Evolutionary conservation across 2,113 vertebrate genomes (phyloP).

Genomic region (Eulemur macaco): DNA sequence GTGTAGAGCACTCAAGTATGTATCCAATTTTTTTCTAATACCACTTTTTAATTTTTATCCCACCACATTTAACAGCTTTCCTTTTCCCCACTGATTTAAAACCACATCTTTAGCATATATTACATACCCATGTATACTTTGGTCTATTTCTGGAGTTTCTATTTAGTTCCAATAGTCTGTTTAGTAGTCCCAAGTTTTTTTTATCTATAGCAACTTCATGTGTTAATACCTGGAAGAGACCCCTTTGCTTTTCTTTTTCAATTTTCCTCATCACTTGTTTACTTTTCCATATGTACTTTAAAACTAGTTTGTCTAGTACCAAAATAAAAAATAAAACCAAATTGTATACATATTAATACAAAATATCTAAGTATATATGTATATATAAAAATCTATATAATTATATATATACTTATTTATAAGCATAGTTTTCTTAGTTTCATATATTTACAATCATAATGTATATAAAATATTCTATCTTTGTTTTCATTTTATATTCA

Average conservation of each 20-base stretch:
- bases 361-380: too few species aligned
- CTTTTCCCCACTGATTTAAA: not conserved
- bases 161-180: not conserved
- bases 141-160: not conserved
- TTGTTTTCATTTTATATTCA: not conserved
- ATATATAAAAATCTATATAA: not conserved
- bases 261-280: not conserved
- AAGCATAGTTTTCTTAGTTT: not conserved
- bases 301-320: not conserved
- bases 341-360: not conserved
- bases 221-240: not conserved
- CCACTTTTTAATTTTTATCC: not conserved
- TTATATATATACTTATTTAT: not conserved
- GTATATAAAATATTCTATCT: not conserved
- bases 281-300: not conserved
- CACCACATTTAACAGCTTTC: not conserved
- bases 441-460: not conserved
- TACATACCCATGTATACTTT: not conserved
- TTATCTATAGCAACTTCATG: not conserved
- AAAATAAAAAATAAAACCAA: constrained; percentile 1
- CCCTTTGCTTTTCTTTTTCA: not conserved
- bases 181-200: not conserved
- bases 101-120: not conserved
- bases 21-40: not conserved
- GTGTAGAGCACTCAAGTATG: not conserved